Evolutionary conservation across 2,797 vertebrate species (phyloP), one percentile per base, ranked within the genome.

Genomic region (Pangasius larnaudii): DNA sequence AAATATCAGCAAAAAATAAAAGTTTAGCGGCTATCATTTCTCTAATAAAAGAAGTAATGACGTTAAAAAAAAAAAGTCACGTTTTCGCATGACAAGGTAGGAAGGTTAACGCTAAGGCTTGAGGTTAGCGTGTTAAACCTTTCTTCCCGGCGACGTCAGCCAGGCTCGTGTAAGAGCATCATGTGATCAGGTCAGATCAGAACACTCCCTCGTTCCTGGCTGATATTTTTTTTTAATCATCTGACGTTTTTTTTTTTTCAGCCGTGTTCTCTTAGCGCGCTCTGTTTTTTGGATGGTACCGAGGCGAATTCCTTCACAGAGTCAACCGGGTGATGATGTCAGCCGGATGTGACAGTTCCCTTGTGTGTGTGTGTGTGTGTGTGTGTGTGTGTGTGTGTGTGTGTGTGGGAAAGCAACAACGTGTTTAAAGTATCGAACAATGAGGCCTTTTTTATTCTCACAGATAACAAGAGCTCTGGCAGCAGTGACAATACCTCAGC

Each of bases 351-450:
- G 83, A 72, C 89, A 89, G 77, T 71, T 87, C 81, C 83, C 67
- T 42, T 88, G 67, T 86, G 88, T 89, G 77, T 90, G 78, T 87
- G 46, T 42, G 75, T 82, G 87, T 85, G 80, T 88, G 80, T 88
- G 91, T 33, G 75, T 87, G 67, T 72, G 67, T 53, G 53, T 88
- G 71, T 51, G 75, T 85, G 87, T 91, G 86, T 90, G 74, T 85
- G 87, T 88, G 80, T 89, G 79, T 88, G 91, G 82, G 88, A 88
- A 88, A 87, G 72, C 81, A 88, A 78, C 61, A 24, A 56, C 61
- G 84, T 80, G 88, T 88, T 86, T 81, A 88, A 89, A 91, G 89
- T 83, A 83, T 83, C 14, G 33, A 89, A 89, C 89, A 91, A 89
- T 88, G 84, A 85, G 49, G 56, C 79, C 56, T 81, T 90, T 88